A percentile compares a stretch with the other conserved stretches of the same genome.
Evolutionary conservation across 2,113 vertebrate genomes (phyloP).

Genomic region (Meriones unguiculatus): DNA sequence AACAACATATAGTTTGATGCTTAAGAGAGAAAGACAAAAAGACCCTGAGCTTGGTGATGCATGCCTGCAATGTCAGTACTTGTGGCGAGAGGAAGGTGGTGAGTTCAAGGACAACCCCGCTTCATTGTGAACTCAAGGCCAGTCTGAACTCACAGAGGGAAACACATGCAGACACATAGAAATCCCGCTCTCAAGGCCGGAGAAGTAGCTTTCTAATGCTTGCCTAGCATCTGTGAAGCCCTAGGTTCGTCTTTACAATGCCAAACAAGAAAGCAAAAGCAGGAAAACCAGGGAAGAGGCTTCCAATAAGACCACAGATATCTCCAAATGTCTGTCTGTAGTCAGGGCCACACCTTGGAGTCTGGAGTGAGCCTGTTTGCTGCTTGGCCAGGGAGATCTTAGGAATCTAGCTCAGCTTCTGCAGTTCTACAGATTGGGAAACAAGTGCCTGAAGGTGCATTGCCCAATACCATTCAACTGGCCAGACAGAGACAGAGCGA

Average conservation of each 20-base stretch:
- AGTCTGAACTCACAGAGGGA: background rate
- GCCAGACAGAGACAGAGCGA: background rate
- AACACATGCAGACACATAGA: background rate
- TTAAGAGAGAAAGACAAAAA: background rate
- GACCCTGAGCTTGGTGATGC: too few species aligned
- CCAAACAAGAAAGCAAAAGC: background rate
- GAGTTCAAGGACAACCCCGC: background rate
- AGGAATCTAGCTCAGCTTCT: conserved; percentile 13
- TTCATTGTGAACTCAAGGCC: background rate
- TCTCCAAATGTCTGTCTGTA: background rate
- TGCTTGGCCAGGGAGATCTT: background rate
- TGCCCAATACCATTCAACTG: background rate
- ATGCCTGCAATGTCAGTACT: background rate
- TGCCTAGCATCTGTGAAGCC: background rate
- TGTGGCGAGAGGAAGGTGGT: background rate
- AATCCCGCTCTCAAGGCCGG: background rate
- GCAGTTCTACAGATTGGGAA: background rate
- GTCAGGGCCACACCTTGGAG: background rate
- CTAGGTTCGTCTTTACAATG: background rate
- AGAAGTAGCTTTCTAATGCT: background rate
- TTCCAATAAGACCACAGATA: background rate
- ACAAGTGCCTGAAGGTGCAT: background rate
- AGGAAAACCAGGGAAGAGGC: background rate
- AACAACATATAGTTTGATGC: background rate
- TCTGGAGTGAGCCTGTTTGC: background rate